Evolutionary conservation across 2,888 invertebrate species (phyloP).

Genomic region (Sinodicranocentrus sp.): DNA sequence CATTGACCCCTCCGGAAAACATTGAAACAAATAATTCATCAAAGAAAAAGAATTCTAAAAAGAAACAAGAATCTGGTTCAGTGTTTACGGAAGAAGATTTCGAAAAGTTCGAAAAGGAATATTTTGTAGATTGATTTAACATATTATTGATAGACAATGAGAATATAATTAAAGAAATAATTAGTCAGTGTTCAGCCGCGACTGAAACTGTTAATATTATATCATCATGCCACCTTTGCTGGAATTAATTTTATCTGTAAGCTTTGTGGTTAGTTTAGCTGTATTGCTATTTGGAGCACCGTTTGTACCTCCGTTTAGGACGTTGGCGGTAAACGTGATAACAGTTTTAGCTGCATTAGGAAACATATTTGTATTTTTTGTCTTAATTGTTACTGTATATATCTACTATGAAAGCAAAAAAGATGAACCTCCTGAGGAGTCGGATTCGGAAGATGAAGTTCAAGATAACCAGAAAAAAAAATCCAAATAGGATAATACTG

Average conservation of each 20-base stretch:
- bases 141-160: too few relatives aligned
- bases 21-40: background rate
- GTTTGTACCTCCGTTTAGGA: slow-evolving; percentile 71
- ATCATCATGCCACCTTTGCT: slow-evolving; percentile 62
- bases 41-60: slow-evolving; percentile 14
- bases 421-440: slow-evolving; percentile 1
- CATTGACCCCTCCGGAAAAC: background rate
- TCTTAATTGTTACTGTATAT: slow-evolving; percentile 55
- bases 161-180: too few relatives aligned
- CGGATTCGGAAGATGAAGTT: background rate
- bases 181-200: too few relatives aligned
- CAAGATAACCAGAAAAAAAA: slow-evolving; percentile 9
- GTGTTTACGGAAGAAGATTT: slow-evolving; percentile 86
- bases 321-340: slow-evolving; percentile 63
- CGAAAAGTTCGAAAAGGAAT: slow-evolving; percentile 84
- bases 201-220: too few relatives aligned
- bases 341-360: slow-evolving; percentile 63
- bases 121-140: slow-evolving; percentile 79
- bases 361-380: slow-evolving; percentile 70
- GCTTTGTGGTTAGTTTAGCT: slow-evolving; percentile 53
- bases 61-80: slow-evolving; percentile 79
- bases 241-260: slow-evolving; percentile 64
- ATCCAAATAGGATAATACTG: too few relatives aligned
- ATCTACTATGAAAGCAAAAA: slow-evolving; percentile 35
- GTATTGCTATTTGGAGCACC: slow-evolving; percentile 74